Base-by-base conservation (phyloP, 2,113 vertebrate species). In the Amblyopsis rosae region DNA sequence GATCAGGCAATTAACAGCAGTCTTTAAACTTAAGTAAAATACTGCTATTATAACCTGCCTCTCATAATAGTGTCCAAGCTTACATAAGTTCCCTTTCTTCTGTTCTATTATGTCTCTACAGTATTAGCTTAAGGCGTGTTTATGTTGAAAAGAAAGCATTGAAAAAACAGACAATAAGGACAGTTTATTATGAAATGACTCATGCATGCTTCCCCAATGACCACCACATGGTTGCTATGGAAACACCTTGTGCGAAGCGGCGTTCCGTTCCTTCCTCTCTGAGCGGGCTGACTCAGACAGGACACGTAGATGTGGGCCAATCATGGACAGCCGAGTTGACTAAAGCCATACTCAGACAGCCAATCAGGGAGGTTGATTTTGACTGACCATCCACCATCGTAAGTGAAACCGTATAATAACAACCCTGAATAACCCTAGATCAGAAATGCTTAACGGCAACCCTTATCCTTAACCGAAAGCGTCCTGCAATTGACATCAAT, bases 131-230 rank as follows among this genome's bases (percentile, higher is more conserved):
- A 8, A 72, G 69, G 5, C 33, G 8, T 74, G 66, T 85, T 85
- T 83, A 70, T 55, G 69, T 80, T 71, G 70, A 16, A 68, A 62
- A 80, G 35, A 26, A n/a, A 46, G 33, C 12, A 50, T 12, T 1
- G 50, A 19, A 56, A 64, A 66, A 12, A 66, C 71, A 62, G 50
- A 82, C 75, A 76, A 82, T 83, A 81, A 79, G 80, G 69, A 12
- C 12, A 19, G 45, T 89, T 89, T 86, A 85, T 84, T 84, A 76
- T 70, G 70, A 84, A 82, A 86, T 73, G 67, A 85, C 73, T 87
- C 70, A 72, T 77, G 65, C 70, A 56, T 47, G 76, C 70, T 77
- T 87, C 76, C 73, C 67, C 62, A 71, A 41, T 33, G 26, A 66
- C 86, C 72, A 53, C 65, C 46, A 8, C 58, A 16, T 1, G 0